A percentile compares a stretch with the other conserved stretches of the same genome.
phyloP scores from a whole-genome alignment of 1,140 invertebrate species.

The Bombus confusus region DNA sequence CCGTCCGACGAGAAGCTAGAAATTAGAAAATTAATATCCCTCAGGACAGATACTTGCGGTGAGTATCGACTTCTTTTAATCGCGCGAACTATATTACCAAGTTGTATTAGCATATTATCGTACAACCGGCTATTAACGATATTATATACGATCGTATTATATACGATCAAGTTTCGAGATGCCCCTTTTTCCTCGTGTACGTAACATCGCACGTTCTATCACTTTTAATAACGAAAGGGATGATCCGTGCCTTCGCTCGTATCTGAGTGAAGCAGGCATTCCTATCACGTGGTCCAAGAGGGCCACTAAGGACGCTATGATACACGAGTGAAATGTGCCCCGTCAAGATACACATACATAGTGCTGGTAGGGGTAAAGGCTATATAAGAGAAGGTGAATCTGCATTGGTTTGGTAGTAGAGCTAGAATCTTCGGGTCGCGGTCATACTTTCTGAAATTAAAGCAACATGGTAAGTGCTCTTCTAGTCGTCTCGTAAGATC shows the following conservation, averaged over 20 bases:
- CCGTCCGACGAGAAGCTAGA: neutral
- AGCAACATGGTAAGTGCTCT: conserved; percentile 62
- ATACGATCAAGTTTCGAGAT: neutral
- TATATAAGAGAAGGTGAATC: conserved; percentile 79
- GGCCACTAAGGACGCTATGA: conserved; percentile 67
- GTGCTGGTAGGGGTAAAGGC: conserved; percentile 73
- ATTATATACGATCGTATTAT: too few relatives aligned
- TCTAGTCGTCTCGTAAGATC: neutral
- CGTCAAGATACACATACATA: conserved; percentile 36
- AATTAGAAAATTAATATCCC: neutral
- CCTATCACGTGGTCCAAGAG: conserved; percentile 50
- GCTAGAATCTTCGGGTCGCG: conserved; percentile 71
- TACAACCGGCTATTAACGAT: too few relatives aligned
- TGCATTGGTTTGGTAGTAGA: conserved; percentile 76
- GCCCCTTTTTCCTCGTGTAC: neutral
- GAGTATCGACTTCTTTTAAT: too few relatives aligned
- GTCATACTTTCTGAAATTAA: conserved; percentile 48
- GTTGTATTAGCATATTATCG: neutral
- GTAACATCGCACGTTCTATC: neutral
- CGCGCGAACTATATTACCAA: neutral
- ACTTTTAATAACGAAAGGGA: conserved; percentile 26
- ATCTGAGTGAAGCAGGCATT: neutral
- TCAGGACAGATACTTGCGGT: too few relatives aligned
- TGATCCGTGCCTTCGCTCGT: conserved; percentile 43
- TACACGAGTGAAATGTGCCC: conserved; percentile 69